Base-by-base conservation (phyloP, 2,797 vertebrate genomes). In the Acipenser ruthenus region DNA sequence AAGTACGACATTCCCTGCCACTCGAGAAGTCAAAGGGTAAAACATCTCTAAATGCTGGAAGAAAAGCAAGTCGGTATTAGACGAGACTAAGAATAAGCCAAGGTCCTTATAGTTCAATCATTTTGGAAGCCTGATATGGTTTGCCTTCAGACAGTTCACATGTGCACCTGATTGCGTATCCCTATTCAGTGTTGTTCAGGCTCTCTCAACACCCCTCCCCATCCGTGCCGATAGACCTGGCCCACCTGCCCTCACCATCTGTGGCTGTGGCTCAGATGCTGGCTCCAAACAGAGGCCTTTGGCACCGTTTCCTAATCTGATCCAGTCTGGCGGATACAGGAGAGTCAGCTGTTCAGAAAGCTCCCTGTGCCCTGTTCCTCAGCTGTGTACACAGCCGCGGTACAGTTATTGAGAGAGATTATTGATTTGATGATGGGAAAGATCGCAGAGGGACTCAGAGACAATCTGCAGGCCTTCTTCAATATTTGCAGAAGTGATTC, bases 171-270 rank as follows among this genome's bases (percentile, higher is more conserved):
- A 37, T 37, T 37, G 23, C 23, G 23, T 37, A 37, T 37, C 23
- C 23, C 23, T 37, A 37, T 37, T 37, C 2, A 37, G 23, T 37
- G 23, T 37, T 37, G 15, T 18, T 18, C 83, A 80, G 76, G 12
- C 13, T 12, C 12, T n/a, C 76, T 80, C 69, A 67, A 37, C 23
- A 37, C 71, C 72, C 72, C 75, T 78, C 80, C 74, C 75, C 74
- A 74, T 80, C 78, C 71, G 71, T 37, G 23, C 23, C 23, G 55
- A 58, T n/a, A 13, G 13, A n/a, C 55, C 55, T 11, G 9, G 55
- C 55, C 13, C 55, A 6, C 13, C 4, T 58, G 55, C 55, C 55
- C 12, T 58, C 13, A 13, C 10, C 55, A 15, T n/a, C 12, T 13
- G 12, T 12, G 55, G 9, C 55, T 11, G 6, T 11, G 55, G 10